A percentile compares a stretch with the other conserved stretches of the same genome.
Conservation (phyloP, 2,888 invertebrate species). For the Nipponacmea schrenckii region DNA sequence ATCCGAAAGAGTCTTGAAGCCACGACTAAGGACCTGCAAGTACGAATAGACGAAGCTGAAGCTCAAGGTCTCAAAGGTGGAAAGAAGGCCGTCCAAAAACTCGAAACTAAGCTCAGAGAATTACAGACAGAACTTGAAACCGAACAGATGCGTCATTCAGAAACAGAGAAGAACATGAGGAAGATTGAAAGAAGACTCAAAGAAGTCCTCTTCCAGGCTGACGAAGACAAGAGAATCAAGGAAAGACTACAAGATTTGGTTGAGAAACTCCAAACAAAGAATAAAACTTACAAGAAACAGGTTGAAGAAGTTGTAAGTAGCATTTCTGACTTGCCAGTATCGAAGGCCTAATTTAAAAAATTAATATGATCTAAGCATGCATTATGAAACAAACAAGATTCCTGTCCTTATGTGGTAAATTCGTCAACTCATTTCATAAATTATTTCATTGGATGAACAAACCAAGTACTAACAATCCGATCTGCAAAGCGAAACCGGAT, state of each 20-base stretch:
- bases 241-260: conserved; percentile 98
- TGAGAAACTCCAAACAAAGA: conserved; percentile 95
- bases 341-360: neutral
- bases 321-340: neutral
- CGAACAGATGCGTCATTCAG: conserved; percentile 97
- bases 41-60: conserved; percentile 94
- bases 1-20: conserved; percentile 95
- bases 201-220: conserved; percentile 80
- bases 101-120: conserved; percentile 78
- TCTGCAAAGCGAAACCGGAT: too few relatives aligned
- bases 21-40: conserved; percentile 93
- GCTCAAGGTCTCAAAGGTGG: conserved; percentile 67
- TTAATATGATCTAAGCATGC: too few relatives aligned
- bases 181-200: conserved; percentile 94
- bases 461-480: too few relatives aligned
- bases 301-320: conserved; percentile 88
- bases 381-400: too few relatives aligned
- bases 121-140: conserved; percentile 86
- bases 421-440: too few relatives aligned
- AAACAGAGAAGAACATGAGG: conserved; percentile 96
- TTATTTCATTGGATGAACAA: too few relatives aligned
- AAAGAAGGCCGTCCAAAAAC: conserved; percentile 77
- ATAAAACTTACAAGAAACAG: conserved; percentile 99
- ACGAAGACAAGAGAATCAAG: conserved; percentile 99
- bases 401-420: too few relatives aligned